Evolutionary conservation across 2,113 vertebrate genomes (phyloP).

Genomic region (Sander lucioperca): DNA sequence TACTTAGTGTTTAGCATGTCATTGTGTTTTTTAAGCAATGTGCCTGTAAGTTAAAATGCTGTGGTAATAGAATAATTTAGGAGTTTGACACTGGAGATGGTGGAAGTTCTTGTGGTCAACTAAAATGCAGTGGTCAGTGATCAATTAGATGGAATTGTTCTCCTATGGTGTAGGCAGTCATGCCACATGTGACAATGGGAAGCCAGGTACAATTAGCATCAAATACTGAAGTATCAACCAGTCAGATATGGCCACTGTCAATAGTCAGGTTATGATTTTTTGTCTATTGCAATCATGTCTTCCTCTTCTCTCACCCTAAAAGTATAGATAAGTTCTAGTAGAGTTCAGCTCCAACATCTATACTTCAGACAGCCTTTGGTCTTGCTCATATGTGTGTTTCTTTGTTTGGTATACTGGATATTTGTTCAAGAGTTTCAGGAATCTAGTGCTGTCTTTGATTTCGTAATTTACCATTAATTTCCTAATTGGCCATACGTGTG

Average conservation of each 20-base stretch:
- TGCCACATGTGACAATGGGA: neutral
- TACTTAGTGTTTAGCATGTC: neutral
- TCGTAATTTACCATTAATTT: neutral
- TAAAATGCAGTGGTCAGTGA: neutral
- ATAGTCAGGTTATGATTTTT: neutral
- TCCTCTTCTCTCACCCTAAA: neutral
- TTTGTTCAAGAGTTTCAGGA: conserved; percentile 1
- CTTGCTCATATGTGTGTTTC: neutral
- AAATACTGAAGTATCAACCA: neutral
- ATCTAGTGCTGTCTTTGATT: neutral
- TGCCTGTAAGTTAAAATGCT: neutral
- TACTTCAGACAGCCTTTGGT: neutral
- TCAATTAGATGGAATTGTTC: neutral
- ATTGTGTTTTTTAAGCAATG: conserved; percentile 9
- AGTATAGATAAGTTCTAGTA: neutral
- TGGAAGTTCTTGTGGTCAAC: neutral
- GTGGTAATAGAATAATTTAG: neutral
- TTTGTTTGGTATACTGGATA: neutral
- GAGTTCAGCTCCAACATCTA: neutral
- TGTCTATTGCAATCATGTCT: neutral
- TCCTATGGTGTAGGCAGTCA: neutral
- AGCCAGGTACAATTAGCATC: too few relatives aligned
- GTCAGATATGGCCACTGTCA: neutral
- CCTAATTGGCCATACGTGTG: neutral
- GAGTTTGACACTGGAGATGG: neutral